Evolutionary conservation across 2,888 invertebrate genomes (phyloP).

Genomic region (Geophilus truncorum): DNA sequence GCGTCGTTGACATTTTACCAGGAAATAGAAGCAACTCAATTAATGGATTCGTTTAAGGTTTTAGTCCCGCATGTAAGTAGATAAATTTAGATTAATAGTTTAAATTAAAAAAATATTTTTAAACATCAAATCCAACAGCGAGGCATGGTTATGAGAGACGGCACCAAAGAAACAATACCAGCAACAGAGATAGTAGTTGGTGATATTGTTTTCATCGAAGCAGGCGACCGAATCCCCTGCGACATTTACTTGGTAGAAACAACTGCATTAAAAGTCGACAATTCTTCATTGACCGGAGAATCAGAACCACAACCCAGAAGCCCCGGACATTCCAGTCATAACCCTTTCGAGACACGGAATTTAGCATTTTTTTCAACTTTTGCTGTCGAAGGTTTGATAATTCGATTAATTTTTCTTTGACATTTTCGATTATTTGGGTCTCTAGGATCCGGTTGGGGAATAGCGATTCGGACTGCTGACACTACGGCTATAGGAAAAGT

Average conservation of each 20-base stretch:
- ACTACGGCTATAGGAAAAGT: conserved; percentile 44
- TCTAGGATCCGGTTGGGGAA: conserved; percentile 40
- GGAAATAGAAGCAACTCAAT: conserved; percentile 93
- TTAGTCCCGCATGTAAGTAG: conserved; percentile 71
- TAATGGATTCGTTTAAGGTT: conserved; percentile 99
- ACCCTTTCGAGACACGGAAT: conserved; percentile 43
- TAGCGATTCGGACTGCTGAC: conserved; percentile 47
- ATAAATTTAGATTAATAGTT: no score
- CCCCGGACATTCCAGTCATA: conserved; percentile 44
- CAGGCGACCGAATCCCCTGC: conserved; percentile 44
- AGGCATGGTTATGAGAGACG: conserved; percentile 66
- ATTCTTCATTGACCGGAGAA: conserved; percentile 56
- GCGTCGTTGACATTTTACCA: conserved; percentile 99
- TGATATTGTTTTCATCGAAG: conserved; percentile 42
- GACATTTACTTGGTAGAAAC: conserved; percentile 44
- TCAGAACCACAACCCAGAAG: conserved; percentile 58
- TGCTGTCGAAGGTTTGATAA: conserved; percentile 48
- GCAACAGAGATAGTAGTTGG: conserved; percentile 45
- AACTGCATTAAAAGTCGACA: conserved; percentile 42
- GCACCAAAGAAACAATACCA: conserved; percentile 67
- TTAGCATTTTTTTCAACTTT: conserved; percentile 42
- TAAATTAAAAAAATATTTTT: not conserved
- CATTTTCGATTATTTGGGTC: not conserved
- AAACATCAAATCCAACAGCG: conserved; percentile 51
- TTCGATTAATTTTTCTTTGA: not conserved